phyloP scores from a whole-genome alignment of 2,797 vertebrate genomes.

The Onychomys arenicola region DNA sequence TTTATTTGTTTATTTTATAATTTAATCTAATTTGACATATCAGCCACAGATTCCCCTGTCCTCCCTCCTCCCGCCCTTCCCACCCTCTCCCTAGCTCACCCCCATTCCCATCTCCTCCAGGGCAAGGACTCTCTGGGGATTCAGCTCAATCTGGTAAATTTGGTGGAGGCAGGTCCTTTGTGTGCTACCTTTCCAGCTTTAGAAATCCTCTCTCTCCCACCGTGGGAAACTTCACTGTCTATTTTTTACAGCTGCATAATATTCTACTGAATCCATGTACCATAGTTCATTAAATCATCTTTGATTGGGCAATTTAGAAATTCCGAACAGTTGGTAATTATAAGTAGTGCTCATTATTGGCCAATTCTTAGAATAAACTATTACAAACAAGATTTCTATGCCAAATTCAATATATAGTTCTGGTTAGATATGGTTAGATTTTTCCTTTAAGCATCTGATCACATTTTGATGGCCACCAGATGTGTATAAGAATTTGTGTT shows the following conservation, averaged over 20 bases:
- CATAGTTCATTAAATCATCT: neutral
- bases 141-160: too few relatives aligned
- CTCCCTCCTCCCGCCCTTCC: too few relatives aligned
- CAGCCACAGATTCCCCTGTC: too few relatives aligned
- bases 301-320: neutral
- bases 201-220: neutral
- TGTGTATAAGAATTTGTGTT: neutral
- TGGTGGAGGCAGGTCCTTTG: too few relatives aligned
- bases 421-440: neutral
- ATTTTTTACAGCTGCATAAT: neutral
- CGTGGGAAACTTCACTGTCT: neutral
- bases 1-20: too few relatives aligned
- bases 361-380: neutral
- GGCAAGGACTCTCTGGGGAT: too few relatives aligned
- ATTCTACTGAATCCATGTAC: neutral
- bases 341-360: neutral
- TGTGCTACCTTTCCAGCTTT: neutral
- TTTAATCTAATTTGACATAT: too few relatives aligned
- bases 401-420: slow-evolving; percentile 18
- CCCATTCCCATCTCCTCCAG: too few relatives aligned
- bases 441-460: neutral
- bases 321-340: neutral
- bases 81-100: too few relatives aligned
- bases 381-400: neutral
- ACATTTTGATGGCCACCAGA: neutral